Conservation (phyloP, 1,140 invertebrate species). For the Trichomalopsis sarcophagae region DNA sequence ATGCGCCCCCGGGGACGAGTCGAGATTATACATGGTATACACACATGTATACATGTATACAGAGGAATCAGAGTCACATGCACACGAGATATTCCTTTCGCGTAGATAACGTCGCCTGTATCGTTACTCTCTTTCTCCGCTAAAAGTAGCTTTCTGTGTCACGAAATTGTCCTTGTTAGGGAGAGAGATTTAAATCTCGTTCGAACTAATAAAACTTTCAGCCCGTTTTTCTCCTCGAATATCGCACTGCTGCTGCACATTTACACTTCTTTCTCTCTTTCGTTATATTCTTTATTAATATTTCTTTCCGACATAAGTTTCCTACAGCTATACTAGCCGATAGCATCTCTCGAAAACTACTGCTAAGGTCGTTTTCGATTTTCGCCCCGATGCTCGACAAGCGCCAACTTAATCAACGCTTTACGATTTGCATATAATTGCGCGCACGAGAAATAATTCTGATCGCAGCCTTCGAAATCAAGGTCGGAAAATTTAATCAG, state of each 20-base stretch:
- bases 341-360: neutral
- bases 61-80: neutral
- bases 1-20: too few species aligned
- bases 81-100: neutral
- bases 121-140: neutral
- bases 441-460: neutral
- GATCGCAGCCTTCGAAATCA: neutral
- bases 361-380: neutral
- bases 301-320: neutral
- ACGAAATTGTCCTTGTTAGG: neutral
- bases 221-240: neutral
- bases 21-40: neutral
- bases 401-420: neutral
- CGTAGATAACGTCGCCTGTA: neutral
- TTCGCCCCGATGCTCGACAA: too few species aligned
- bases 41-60: too few species aligned
- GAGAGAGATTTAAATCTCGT: neutral
- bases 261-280: neutral
- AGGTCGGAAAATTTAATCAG: neutral
- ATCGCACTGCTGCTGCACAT: neutral
- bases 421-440: neutral
- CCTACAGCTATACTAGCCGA: neutral
- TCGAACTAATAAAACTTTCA: neutral
- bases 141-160: constrained; percentile 1
- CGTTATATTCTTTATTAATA: neutral